A percentile compares a stretch with the other conserved stretches of the same genome.
Conservation (phyloP, 2,888 invertebrate genomes). For the Cephus spinipes region DNA sequence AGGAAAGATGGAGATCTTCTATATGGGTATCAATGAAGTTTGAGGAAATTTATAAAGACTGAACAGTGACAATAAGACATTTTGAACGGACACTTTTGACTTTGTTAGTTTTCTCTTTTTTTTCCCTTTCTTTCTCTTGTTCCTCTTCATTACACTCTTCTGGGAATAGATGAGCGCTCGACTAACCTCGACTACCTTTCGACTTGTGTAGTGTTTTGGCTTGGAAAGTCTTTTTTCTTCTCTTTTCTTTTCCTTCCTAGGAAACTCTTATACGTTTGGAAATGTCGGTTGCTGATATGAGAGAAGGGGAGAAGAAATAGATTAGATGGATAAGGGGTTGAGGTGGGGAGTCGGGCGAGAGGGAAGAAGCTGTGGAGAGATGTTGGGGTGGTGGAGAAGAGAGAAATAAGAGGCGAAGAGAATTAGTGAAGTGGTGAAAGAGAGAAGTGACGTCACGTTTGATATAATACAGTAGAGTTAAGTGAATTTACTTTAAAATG, state of each 20-base stretch:
- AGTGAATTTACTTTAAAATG: neutral
- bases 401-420: conserved; percentile 12
- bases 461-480: neutral
- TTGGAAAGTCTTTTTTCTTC: neutral
- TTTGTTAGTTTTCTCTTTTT: neutral
- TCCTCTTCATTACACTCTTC: neutral
- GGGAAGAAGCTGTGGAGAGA: conserved; percentile 10
- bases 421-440: neutral
- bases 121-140: neutral
- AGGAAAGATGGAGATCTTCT: neutral
- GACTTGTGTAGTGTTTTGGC: neutral
- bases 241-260: neutral
- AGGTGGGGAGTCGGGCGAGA: conserved; percentile 14
- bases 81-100: neutral
- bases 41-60: neutral
- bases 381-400: conserved; percentile 14
- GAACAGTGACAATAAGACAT: neutral
- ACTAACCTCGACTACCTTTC: neutral
- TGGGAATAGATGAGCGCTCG: neutral
- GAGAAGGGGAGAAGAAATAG: conserved; percentile 22
- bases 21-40: neutral
- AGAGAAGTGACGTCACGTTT: neutral
- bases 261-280: neutral
- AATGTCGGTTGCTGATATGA: conserved; percentile 12
- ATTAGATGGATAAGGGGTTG: neutral